These are phyloP conservation scores for Ectobius pallidus DNA, from an alignment of 2,888 invertebrate genomes.

Conservation along the genomic window DNA sequence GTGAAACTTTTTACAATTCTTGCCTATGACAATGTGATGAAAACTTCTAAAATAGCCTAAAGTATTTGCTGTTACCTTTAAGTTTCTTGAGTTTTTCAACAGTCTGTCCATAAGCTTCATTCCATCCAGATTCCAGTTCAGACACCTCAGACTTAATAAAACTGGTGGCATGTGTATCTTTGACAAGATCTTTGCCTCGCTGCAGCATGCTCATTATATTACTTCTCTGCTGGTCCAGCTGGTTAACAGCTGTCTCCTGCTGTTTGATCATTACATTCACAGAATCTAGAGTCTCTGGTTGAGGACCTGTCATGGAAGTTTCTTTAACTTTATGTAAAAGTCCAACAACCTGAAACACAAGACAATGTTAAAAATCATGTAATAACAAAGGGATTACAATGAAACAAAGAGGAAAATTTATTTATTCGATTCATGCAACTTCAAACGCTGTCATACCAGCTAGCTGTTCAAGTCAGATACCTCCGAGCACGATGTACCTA, in stretches of 20 bases:
- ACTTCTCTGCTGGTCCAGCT: slow-evolving; percentile 82
- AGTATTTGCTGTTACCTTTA: slow-evolving; percentile 62
- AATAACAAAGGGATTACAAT: not conserved
- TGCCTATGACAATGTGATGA: too few relatives aligned
- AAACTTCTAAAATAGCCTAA: too few relatives aligned
- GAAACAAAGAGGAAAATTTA: too few relatives aligned
- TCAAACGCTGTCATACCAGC: too few relatives aligned
- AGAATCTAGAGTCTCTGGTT: slow-evolving; percentile 73
- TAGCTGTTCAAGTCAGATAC: too few relatives aligned
- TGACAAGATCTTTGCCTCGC: slow-evolving; percentile 85
- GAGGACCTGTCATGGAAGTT: slow-evolving; percentile 59
- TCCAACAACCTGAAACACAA: slow-evolving; percentile 51
- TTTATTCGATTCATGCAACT: too few relatives aligned
- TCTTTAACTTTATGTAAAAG: slow-evolving; percentile 78
- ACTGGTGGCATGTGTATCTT: slow-evolving; percentile 83
- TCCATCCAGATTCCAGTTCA: slow-evolving; percentile 87
- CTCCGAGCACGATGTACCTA: too few relatives aligned
- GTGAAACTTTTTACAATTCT: too few relatives aligned
- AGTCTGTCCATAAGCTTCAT: slow-evolving; percentile 83
- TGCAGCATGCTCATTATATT: slow-evolving; percentile 91
- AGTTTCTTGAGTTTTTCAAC: slow-evolving; percentile 81
- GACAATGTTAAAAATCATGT: too few relatives aligned
- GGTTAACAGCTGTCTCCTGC: slow-evolving; percentile 81
- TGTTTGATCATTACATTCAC: slow-evolving; percentile 78
- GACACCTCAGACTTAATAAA: slow-evolving; percentile 86